phyloP scores from a whole-genome alignment of 1,140 invertebrate genomes.

The Pogonomyrmex californicus region DNA sequence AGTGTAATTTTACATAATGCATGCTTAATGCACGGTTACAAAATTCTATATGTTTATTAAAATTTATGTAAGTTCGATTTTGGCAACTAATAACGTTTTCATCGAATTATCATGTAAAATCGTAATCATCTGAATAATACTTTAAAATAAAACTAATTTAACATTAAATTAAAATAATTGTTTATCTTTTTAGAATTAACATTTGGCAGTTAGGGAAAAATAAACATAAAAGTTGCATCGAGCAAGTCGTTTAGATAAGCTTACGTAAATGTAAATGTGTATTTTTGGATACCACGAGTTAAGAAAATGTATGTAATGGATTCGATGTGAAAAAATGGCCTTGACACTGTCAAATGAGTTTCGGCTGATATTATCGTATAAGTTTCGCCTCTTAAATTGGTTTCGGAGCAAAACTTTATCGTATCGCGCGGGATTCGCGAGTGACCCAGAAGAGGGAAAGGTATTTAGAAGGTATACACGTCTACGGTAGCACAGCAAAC shows the following conservation, averaged over 20 bases:
- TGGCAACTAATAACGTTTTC: neutral
- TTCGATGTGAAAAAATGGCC: neutral
- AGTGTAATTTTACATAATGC: neutral
- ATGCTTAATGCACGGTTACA: neutral
- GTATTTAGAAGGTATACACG: constrained; percentile 53
- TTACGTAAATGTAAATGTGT: neutral
- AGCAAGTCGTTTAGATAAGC: neutral
- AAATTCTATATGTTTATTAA: neutral
- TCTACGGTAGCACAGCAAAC: constrained; percentile 48
- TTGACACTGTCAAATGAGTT: constrained; percentile 36
- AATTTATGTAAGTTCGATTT: neutral
- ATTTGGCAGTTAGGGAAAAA: neutral
- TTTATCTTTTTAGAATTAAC: neutral
- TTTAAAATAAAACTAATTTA: neutral
- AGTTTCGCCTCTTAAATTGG: constrained; percentile 60
- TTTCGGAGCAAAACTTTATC: constrained; percentile 35
- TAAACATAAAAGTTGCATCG: neutral
- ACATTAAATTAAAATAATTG: neutral
- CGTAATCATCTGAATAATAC: neutral
- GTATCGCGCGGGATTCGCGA: constrained; percentile 42
- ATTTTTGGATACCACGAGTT: constrained; percentile 9
- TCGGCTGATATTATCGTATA: constrained; percentile 38
- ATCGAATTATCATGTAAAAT: neutral
- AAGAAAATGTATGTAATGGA: neutral
- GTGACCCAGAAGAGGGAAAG: constrained; percentile 39